phyloP scores from a whole-genome alignment of 2,888 invertebrate species.

The Lathronympha strigana region DNA sequence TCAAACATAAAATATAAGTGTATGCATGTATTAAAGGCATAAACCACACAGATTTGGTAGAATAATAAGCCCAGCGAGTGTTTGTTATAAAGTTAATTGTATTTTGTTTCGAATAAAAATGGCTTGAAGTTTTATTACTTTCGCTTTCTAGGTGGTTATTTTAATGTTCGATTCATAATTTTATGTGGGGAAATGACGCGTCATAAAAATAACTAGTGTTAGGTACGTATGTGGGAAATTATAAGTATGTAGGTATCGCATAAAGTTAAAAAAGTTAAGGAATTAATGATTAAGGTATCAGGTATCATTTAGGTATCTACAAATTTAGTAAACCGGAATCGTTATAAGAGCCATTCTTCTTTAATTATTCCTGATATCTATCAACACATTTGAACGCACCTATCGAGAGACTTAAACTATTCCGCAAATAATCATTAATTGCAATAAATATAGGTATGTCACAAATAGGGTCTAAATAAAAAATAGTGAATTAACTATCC shows the following conservation, averaged over 20 bases:
- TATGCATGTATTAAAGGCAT: not conserved
- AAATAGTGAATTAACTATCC: no score
- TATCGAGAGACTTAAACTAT: no score
- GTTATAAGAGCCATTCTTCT: no score
- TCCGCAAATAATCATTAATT: no score
- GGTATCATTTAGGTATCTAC: no score
- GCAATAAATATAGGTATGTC: no score
- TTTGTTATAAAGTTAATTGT: conserved; percentile 6
- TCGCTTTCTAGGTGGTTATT: not conserved
- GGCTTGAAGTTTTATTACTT: conserved; percentile 9
- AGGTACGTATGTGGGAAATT: not conserved
- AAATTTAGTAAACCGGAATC: no score
- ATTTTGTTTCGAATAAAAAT: not conserved
- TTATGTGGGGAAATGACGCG: not conserved
- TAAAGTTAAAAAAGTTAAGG: no score
- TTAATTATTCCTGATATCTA: no score
- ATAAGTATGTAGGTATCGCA: not conserved
- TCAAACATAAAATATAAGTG: not conserved
- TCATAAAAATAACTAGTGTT: not conserved
- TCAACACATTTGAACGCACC: no score
- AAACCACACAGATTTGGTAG: not conserved
- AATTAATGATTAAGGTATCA: not conserved
- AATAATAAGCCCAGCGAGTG: not conserved
- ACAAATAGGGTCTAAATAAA: no score
- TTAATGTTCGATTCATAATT: conserved; percentile 10